Evolutionary conservation across 1,140 invertebrate species (phyloP), one percentile per base, ranked within the genome.

Genomic region (Hestina assimilis): DNA sequence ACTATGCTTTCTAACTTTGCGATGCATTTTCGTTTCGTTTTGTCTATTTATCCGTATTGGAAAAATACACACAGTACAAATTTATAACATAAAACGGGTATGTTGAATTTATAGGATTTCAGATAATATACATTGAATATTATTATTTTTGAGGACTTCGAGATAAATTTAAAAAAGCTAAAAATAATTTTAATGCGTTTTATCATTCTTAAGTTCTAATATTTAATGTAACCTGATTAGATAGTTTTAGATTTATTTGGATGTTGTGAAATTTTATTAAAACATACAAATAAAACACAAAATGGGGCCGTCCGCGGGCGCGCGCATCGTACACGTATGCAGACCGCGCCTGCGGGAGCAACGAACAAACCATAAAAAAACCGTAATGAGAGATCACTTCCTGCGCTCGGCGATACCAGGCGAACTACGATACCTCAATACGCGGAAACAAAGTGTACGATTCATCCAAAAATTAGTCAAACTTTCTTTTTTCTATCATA

Each of bases 321-420:
- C 33, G 8, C 20, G 31, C 31, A 31, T 35, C 33, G 33, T 41
- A 50, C 56, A 54, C 33, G 33, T 38, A 38, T n/a, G 33, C 62
- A 56, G 59, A 57, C 43, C 43, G 53, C 61, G 47, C 59, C 45
- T 54, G 55, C 74, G 76, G 71, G 75, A 79, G 69, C 75, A 82
- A 82, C 73, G 79, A 63, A 81, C 74, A 82, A 71, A 77, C 75
- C 69, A 79, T 81, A 87, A 87, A 87, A 86, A 87, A 87, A 83
- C 52, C 69, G 66, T 81, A 83, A 80, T 82, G 80, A 84, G 81
- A 84, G 80, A 87, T 83, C 79, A 77, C 67, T 87, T 87, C 83
- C 83, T 87, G 83, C 75, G 75, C 72, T 54, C 48, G 47, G 48
- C 56, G 40, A 43, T 15, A 42, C 15, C 11, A 46, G 28, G 33